phyloP scores from a whole-genome alignment of 2,888 invertebrate genomes.

The Orthosia gracilis region DNA sequence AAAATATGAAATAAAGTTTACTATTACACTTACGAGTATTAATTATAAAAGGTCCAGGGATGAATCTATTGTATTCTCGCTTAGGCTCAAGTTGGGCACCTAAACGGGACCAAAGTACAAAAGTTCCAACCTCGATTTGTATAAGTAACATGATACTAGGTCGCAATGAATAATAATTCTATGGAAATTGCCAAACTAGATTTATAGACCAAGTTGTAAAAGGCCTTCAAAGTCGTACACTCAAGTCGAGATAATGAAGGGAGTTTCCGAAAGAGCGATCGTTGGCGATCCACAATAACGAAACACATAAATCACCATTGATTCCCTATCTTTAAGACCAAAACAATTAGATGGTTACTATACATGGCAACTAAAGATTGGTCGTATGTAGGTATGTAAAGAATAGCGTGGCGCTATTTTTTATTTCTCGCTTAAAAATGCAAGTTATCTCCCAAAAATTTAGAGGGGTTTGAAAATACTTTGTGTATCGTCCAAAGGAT shows the following conservation, averaged over 20 bases:
- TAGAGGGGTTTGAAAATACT: not conserved
- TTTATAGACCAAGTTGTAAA: conserved; percentile 53
- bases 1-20: not conserved
- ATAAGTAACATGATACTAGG: conserved; percentile 43
- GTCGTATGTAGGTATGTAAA: not conserved
- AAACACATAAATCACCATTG: conserved; percentile 68
- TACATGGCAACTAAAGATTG: conserved; percentile 29
- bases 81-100: conserved; percentile 17
- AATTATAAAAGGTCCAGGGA: conserved; percentile 12
- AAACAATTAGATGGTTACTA: conserved; percentile 55
- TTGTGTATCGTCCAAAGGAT: too few relatives aligned
- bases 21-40: not conserved
- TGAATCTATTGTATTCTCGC: conserved; percentile 9
- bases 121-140: conserved; percentile 37
- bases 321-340: conserved; percentile 59
- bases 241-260: conserved; percentile 52
- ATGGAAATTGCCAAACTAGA: conserved; percentile 60
- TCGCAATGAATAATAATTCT: conserved; percentile 58
- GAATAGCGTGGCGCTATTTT: not conserved
- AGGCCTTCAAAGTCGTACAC: conserved; percentile 46
- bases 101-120: conserved; percentile 39
- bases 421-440: not conserved
- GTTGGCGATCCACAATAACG: conserved; percentile 56
- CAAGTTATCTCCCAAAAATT: not conserved
- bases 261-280: conserved; percentile 51